Evolutionary conservation across 1,140 invertebrate species (phyloP), one percentile per base, ranked within the genome.

Genomic region (Lasioglossum albipes): DNA sequence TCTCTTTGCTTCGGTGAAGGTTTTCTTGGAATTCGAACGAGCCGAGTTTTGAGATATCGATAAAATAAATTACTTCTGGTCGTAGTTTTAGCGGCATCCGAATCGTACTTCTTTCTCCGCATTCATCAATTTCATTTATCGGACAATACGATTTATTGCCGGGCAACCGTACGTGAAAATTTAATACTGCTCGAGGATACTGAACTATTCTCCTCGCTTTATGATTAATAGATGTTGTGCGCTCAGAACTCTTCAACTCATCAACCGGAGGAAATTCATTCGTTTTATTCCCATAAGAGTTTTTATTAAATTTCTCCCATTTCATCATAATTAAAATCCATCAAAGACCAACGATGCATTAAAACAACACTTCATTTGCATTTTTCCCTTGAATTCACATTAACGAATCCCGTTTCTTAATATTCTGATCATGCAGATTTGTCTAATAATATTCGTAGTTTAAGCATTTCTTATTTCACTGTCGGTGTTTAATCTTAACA

Each of bases 111-210:
- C 59, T 27, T 27, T 27, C 59, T 13, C 9, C 9, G 9, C 59
- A 61, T 61, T 61, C 20, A 64, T 64, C 62, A 64, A 64, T 64
- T 64, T 64, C 62, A 64, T 64, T 64, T 64, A 64, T 64, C 6
- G 62, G 22, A 64, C 62, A 31, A 64, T 64, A 36, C 62, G 62
- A 64, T 64, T 64, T 64, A 16, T 36, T 31, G 62, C 27, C 6
- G 62, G 27, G 6, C 12, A 64, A 5, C 27, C 27, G 62, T 31
- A 36, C 12, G 27, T 64, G 27, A 64, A 64, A 64, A 61, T 61
- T 27, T 27, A 61, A 59, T 59, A 59, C 57, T 54, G 52, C 52
- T 54, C 52, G 18, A 54, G 52, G 18, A 54, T 54, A 54, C 18
- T 59, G 22, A 31, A 64, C 61, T 64, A 31, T 27, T 27, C 22